These are phyloP conservation scores for Strix aluco DNA, from an alignment of 2,113 vertebrate species.

Conservation along the genomic window DNA sequence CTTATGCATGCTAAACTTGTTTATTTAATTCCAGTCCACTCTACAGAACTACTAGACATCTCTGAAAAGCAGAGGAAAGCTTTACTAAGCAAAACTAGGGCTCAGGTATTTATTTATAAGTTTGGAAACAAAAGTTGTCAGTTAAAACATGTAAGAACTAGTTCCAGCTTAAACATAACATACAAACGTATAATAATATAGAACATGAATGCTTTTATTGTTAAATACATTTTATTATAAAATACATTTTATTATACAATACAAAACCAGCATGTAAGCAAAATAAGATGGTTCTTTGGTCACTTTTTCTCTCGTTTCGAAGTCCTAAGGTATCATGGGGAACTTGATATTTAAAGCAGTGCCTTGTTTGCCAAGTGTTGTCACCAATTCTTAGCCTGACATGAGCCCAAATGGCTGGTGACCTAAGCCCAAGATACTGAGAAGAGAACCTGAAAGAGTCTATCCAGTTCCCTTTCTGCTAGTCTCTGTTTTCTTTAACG, in stretches of 20 bases:
- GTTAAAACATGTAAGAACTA: background rate
- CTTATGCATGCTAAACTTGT: background rate
- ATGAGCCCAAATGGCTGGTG: background rate
- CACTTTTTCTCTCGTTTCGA: background rate
- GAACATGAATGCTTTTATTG: background rate
- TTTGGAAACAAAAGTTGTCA: background rate
- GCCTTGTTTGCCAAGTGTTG: background rate
- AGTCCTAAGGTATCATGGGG: background rate
- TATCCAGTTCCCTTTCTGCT: background rate
- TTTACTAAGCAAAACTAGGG: background rate
- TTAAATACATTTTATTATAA: background rate
- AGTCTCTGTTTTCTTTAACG: background rate
- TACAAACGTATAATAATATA: background rate
- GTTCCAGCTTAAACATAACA: background rate
- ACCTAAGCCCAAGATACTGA: background rate
- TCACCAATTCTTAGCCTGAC: background rate
- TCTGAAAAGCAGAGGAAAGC: background rate
- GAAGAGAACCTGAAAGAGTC: background rate
- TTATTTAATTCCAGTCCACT: background rate
- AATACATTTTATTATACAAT: background rate
- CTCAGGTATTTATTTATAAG: background rate
- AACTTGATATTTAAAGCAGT: background rate
- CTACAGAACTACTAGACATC: background rate
- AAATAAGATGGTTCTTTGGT: background rate
- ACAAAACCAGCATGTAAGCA: background rate